These are phyloP conservation scores for Falco naumanni DNA, from an alignment of 2,797 vertebrate species.

Conservation along the genomic window DNA sequence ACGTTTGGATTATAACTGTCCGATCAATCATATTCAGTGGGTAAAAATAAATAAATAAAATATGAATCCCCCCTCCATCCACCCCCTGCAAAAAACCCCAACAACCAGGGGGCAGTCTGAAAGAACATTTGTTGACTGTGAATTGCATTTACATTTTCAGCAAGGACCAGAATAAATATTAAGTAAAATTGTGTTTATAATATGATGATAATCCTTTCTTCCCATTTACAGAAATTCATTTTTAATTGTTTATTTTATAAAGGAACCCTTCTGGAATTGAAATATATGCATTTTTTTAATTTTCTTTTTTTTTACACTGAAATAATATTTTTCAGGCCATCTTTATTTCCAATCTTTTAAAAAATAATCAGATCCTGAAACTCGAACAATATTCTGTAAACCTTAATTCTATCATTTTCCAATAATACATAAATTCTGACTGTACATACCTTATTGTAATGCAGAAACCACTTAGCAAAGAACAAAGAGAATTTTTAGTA, in stretches of 20 bases:
- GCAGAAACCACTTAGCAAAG: neutral
- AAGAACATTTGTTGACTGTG: neutral
- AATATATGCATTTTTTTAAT: neutral
- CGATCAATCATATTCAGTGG: neutral
- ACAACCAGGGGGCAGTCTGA: neutral
- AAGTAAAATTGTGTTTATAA: neutral
- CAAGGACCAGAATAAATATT: neutral
- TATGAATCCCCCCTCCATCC: neutral
- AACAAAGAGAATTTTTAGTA: slow-evolving; percentile 25
- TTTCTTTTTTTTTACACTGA: neutral
- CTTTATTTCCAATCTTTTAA: neutral
- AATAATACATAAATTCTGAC: neutral
- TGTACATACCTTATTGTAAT: neutral
- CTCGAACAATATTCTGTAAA: neutral
- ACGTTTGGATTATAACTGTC: neutral
- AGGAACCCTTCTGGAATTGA: neutral
- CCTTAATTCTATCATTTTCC: neutral
- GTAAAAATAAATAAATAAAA: neutral
- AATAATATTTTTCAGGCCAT: neutral
- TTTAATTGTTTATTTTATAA: neutral
- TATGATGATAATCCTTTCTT: neutral
- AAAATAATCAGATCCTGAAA: neutral
- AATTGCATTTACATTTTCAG: neutral
- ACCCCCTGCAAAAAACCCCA: neutral
- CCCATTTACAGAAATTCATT: neutral